phyloP scores from a whole-genome alignment of 1,140 invertebrate genomes.

The Temnothorax longispinosus region DNA sequence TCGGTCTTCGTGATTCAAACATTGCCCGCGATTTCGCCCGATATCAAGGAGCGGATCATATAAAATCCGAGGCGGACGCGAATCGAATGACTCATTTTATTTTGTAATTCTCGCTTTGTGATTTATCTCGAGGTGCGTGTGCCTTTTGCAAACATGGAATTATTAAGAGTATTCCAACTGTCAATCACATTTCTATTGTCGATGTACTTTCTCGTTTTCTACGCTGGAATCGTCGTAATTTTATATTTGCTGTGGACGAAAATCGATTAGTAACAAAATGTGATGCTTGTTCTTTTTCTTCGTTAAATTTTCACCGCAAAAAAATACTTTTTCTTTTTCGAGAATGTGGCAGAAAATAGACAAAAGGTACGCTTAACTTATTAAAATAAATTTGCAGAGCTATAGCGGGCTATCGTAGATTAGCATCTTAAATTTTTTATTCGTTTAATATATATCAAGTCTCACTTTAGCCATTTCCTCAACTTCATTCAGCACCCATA shows the following conservation, averaged over 20 bases:
- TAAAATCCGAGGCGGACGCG: constrained; percentile 16
- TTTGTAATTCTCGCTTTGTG: neutral
- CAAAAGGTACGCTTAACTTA: neutral
- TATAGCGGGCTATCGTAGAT: neutral
- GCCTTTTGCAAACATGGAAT: constrained; percentile 73
- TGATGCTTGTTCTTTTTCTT: neutral
- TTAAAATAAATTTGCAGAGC: neutral
- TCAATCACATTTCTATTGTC: constrained; percentile 77
- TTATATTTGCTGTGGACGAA: constrained; percentile 77
- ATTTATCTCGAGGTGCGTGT: neutral
- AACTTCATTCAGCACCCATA: neutral
- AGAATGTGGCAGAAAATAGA: neutral
- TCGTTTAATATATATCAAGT: neutral
- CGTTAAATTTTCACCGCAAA: neutral
- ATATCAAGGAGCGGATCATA: constrained; percentile 20
- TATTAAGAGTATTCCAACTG: constrained; percentile 77
- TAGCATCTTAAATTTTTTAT: neutral
- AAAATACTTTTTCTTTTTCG: neutral
- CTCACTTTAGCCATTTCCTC: neutral
- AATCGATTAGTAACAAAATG: neutral
- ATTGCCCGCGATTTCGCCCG: constrained; percentile 30
- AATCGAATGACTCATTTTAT: constrained; percentile 41
- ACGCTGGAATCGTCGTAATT: constrained; percentile 74
- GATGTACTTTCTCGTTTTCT: constrained; percentile 82
- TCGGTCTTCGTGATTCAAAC: neutral